Conservation (phyloP, 1,140 invertebrate species). For the Pygmarrhopalites habei region DNA sequence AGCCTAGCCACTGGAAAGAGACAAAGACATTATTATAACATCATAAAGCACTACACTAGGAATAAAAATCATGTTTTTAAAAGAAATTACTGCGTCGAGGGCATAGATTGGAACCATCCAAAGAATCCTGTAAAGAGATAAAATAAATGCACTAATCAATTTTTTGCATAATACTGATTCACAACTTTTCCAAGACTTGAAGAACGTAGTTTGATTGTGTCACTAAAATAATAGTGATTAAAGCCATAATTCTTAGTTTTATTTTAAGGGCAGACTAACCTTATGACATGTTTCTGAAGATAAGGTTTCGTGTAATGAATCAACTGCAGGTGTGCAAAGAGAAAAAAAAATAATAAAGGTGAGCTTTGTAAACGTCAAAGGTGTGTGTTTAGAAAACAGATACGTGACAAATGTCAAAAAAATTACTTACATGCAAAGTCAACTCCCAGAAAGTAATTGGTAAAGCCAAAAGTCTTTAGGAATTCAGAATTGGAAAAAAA, state of each 20-base stretch:
- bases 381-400: no score
- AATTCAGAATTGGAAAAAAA: no score
- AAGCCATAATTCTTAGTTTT: no score
- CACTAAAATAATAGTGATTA: background rate
- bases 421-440: no score
- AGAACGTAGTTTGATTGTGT: no score
- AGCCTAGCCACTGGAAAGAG: slow-evolving; percentile 66
- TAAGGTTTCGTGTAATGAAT: slow-evolving; percentile 83
- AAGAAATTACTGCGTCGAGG: slow-evolving; percentile 69
- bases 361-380: no score
- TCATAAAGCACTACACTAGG: slow-evolving; percentile 16
- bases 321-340: no score
- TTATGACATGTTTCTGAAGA: slow-evolving; percentile 88
- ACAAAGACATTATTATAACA: slow-evolving; percentile 30
- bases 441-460: slow-evolving; percentile 93
- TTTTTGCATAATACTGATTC: no score
- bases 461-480: slow-evolving; percentile 74
- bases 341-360: no score
- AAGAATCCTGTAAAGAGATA: slow-evolving; percentile 64
- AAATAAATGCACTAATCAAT: slow-evolving; percentile 5
- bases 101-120: slow-evolving; percentile 99
- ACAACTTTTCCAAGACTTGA: no score
- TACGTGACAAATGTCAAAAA: no score
- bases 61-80: no score
- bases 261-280: slow-evolving; percentile 49